phyloP scores from a whole-genome alignment of 2,797 vertebrate genomes.

The Euphonia xanthogaster region DNA sequence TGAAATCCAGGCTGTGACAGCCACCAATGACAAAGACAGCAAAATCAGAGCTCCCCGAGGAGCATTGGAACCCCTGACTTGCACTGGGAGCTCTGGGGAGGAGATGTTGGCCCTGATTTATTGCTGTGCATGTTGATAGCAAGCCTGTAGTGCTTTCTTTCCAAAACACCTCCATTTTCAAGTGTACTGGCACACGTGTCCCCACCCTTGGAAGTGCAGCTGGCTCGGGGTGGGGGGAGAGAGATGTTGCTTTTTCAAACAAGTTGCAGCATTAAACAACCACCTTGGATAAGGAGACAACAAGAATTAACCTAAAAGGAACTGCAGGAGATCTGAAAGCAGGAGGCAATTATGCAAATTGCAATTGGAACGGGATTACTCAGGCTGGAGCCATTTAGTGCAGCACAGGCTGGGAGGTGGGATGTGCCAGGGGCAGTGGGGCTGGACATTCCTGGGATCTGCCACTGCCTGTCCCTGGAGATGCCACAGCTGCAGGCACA shows the following conservation, averaged over 20 bases:
- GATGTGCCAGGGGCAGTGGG: constrained; percentile 11
- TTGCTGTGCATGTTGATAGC: background rate
- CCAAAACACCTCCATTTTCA: background rate
- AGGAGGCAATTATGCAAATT: constrained; percentile 65
- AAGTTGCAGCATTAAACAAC: constrained; percentile 37
- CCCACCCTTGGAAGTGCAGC: constrained; percentile 20
- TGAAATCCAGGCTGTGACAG: background rate
- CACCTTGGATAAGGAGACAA: constrained; percentile 4
- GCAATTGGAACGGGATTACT: constrained; percentile 51
- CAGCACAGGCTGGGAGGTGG: background rate
- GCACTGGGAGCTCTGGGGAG: background rate
- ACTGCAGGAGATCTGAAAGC: constrained; percentile 54
- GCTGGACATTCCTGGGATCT: background rate
- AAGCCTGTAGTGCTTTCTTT: background rate
- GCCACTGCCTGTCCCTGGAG: constrained; percentile 9
- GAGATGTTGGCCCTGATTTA: constrained; percentile 17
- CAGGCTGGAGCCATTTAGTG: constrained; percentile 15
- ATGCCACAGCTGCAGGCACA: background rate
- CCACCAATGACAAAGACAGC: background rate
- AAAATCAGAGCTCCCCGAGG: background rate
- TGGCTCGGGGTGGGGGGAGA: background rate
- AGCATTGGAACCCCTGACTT: background rate
- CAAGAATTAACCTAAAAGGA: constrained; percentile 47
- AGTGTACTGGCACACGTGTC: background rate
- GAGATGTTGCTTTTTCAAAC: background rate